phyloP scores from a whole-genome alignment of 1,140 invertebrate species.

The Cyclina sinensis region DNA sequence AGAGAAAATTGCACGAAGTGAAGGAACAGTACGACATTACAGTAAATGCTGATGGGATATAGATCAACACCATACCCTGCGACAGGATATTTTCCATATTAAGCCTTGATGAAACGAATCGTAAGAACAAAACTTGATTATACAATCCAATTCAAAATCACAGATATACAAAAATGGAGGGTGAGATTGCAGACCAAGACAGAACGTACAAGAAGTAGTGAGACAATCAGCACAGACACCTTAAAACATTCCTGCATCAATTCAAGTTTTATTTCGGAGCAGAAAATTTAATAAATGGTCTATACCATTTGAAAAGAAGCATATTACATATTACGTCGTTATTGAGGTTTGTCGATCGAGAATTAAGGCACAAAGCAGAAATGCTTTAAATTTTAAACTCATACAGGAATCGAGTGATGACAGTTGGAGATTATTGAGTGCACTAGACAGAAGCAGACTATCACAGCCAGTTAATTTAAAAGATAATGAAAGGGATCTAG shows the following conservation, averaged over 20 bases:
- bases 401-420: neutral
- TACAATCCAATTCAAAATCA: too few species aligned
- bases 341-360: neutral
- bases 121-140: too few species aligned
- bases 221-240: neutral
- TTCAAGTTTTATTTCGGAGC: neutral
- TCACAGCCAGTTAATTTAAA: too few species aligned
- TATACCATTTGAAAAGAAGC: neutral
- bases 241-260: neutral
- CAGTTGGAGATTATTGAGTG: too few species aligned
- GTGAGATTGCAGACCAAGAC: too few species aligned
- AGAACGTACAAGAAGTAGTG: too few species aligned
- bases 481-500: too few species aligned
- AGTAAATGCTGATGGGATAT: conserved; percentile 1
- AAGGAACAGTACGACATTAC: conserved; percentile 42
- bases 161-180: too few species aligned
- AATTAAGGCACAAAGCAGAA: neutral
- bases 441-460: too few species aligned
- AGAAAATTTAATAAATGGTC: neutral
- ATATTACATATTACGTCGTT: too few species aligned
- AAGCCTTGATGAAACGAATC: conserved; percentile 39
- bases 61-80: too few species aligned
- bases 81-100: conserved; percentile 32
- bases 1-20: conserved; percentile 53
- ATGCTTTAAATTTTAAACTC: neutral